A percentile compares a stretch with the other conserved stretches of the same genome.
phyloP scores from a whole-genome alignment of 2,797 vertebrate genomes.

The Spinus olivaceus region DNA sequence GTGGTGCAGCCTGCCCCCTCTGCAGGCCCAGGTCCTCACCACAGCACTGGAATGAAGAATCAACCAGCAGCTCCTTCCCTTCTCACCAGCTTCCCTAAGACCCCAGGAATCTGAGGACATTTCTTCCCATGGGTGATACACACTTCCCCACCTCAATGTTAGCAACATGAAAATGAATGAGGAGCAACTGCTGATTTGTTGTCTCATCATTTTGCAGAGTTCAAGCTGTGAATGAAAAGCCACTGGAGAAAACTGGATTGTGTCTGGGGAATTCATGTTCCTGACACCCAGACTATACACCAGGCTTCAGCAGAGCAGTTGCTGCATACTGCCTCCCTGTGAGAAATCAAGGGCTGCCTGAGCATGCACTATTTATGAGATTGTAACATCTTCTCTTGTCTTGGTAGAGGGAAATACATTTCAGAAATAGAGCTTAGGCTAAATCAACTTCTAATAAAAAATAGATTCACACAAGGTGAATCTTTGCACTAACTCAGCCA shows the following conservation, averaged over 20 bases:
- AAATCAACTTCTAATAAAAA: conserved; percentile 22
- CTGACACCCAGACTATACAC: background rate
- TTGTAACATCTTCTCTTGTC: background rate
- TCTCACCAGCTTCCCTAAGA: background rate
- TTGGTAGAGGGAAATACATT: background rate
- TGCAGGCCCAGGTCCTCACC: background rate
- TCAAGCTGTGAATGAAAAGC: background rate
- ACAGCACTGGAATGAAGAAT: background rate
- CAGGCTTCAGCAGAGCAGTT: background rate
- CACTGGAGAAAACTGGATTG: background rate
- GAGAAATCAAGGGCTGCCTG: conserved; percentile 9
- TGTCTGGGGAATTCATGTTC: background rate
- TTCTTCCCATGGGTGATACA: background rate
- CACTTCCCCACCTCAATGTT: background rate
- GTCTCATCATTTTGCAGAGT: background rate
- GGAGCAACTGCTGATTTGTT: background rate
- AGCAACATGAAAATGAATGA: background rate
- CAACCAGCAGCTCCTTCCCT: background rate
- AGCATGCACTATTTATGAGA: conserved; percentile 15
- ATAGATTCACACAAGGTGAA: background rate
- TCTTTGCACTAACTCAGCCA: background rate
- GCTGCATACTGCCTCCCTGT: background rate
- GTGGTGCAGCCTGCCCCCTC: background rate
- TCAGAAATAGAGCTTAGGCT: conserved; percentile 1
- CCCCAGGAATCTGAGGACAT: background rate